Base-by-base conservation (phyloP, 2,888 invertebrate genomes). In the Spodoptera exigua region DNA sequence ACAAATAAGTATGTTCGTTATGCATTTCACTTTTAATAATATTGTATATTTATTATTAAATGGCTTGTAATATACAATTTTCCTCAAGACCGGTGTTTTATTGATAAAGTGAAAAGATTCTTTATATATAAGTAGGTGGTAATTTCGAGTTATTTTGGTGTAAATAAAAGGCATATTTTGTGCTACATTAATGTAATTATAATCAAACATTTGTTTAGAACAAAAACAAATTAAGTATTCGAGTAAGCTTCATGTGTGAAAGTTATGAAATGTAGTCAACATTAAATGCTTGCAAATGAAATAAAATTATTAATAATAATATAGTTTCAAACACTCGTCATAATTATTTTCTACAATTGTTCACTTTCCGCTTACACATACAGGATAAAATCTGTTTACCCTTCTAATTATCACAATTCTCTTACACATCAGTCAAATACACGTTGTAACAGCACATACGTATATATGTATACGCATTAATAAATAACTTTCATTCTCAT, bases 341-440 rank as follows among this genome's bases (percentile, higher is more conserved):
- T 63, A 64, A 53, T 68, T 62, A 72, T 49, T 45, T 61, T 41
- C 48, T 61, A 67, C 73, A 58, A 72, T 74, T 74, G 70, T 73
- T 71, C 71, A 65, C 69, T 69, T 74, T 78, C 67, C 55, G 53
- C 70, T 75, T 74, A 76, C 61, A 76, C 61, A 75, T 62, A 71
- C 74, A 62, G 72, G 64, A 65, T 57, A 77, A 69, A 74, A 75
- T 79, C 73, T 27, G 27, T 72, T 82, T 74, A 82, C 70, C 80
- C 80, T 74, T 74, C 87, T 88, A 87, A 87, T 84, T 92, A 92
- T 91, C 92, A 92, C 92, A 92, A 86, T 81, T 87, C 82, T 83
- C 84, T 84, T 85, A 83, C 87, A 88, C 88, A 86, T 91, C 92
- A 92, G 91, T 92, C 91, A 68, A 77, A 69, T 64, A 79, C 84